These are phyloP conservation scores for Aphelenchoides besseyi DNA, from an alignment of 1,140 invertebrate genomes.

Conservation along the genomic window DNA sequence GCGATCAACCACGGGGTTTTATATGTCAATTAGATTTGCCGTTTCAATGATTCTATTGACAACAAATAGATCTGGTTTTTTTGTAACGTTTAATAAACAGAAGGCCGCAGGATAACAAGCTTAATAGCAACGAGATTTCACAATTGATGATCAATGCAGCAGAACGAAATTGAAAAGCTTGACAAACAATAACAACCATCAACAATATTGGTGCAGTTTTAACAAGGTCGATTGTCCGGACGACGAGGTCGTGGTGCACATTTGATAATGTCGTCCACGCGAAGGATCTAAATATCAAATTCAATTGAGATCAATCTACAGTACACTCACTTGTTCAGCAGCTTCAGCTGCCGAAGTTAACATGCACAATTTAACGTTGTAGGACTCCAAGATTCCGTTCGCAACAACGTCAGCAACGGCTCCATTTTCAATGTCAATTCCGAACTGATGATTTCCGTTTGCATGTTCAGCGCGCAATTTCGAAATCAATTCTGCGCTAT, in stretches of 20 bases:
- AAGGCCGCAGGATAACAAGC: not conserved
- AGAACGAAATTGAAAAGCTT: not conserved
- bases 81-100: constrained; percentile 9
- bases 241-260: constrained; percentile 84
- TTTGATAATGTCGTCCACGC: constrained; percentile 94
- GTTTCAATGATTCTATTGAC: not conserved
- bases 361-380: constrained; percentile 90
- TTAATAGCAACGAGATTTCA: not conserved
- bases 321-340: constrained; percentile 71
- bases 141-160: not conserved
- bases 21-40: not conserved
- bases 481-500: constrained; percentile 87
- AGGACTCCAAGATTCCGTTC: constrained; percentile 91
- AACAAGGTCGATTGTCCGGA: constrained; percentile 71
- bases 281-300: constrained; percentile 76
- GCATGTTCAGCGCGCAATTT: constrained; percentile 84
- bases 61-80: not conserved
- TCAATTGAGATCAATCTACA: not conserved
- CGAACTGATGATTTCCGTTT: constrained; percentile 73
- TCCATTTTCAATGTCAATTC: constrained; percentile 70
- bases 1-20: not conserved
- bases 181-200: not conserved
- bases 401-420: constrained; percentile 74
- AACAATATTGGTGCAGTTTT: constrained; percentile 25
- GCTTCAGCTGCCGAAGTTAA: constrained; percentile 90